Evolutionary conservation across 2,113 vertebrate species (phyloP), one percentile per base, ranked within the genome.

Genomic region (Colossoma macropomum): DNA sequence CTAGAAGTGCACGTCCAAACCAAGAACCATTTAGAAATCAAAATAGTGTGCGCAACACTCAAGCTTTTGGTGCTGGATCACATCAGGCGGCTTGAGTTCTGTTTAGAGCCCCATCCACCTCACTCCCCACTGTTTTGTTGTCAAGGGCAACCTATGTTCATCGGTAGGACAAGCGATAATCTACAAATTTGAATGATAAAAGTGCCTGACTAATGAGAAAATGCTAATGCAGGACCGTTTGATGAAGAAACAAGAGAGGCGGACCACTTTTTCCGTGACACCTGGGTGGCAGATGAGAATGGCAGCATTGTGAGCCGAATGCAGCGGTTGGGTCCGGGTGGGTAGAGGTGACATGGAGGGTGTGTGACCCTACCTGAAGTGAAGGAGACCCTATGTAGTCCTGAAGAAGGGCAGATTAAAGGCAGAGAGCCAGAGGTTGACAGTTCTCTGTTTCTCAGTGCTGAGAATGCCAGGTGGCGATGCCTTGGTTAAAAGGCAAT

Each of bases 141-240:
- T 83, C 89, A 78, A 66, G 83, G 83, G 71, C 85, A 83, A 88
- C 84, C 86, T 78, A 79, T 79, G 87, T 80, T 81, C 68, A 56
- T n/a, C 50, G 77, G 82, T 66, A 86, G 87, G 77, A 87, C 87
- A 82, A 83, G 81, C 30, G 68, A 84, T 85, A 86, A 91, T 85
- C 82, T 78, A 34, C 34, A 4, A 82, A 93, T 94, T 92, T 92
- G 85, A 93, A 94, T 93, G 70, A 93, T 92, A 92, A 94, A 93
- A 92, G 88, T 93, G 80, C 1, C 15, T 27, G 70, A 75, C 84
- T 91, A 83, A 92, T 92, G 90, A 92, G 87, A 92, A 93, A 90
- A 93, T 93, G 92, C 89, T 91, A 92, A 94, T 90, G 76, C 89
- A 89, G 80, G 72, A 60, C 41, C 13, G 79, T 90, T 90, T 90